These are phyloP conservation scores for Alcis repandata DNA, from an alignment of 2,888 invertebrate species.

Conservation along the genomic window DNA sequence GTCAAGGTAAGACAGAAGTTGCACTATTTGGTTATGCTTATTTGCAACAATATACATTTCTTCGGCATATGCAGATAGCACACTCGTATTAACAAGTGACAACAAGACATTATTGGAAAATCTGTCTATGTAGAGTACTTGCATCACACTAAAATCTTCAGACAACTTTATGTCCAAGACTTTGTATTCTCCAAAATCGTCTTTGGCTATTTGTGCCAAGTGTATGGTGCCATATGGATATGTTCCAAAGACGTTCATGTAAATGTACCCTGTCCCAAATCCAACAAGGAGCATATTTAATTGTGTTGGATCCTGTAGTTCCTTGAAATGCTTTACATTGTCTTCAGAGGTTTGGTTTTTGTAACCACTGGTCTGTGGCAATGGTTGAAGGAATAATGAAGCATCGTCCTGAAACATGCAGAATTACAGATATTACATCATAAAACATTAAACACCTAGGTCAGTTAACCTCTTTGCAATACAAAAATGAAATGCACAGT, in stretches of 20 bases:
- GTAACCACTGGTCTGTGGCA: slow-evolving; percentile 85
- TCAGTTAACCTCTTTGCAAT: too few species aligned
- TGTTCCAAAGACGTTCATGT: slow-evolving; percentile 94
- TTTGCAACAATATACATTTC: slow-evolving; percentile 91
- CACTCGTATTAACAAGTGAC: slow-evolving; percentile 85
- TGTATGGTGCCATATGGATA: slow-evolving; percentile 92
- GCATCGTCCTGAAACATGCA: slow-evolving; percentile 73
- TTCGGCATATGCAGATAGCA: slow-evolving; percentile 88
- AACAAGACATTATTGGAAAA: slow-evolving; percentile 77
- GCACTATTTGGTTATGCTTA: slow-evolving; percentile 91
- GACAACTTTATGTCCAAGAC: slow-evolving; percentile 89
- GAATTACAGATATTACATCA: too few species aligned
- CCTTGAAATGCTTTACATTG: slow-evolving; percentile 86
- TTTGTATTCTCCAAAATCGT: slow-evolving; percentile 86
- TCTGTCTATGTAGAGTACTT: slow-evolving; percentile 87
- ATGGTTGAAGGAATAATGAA: slow-evolving; percentile 85
- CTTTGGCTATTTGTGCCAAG: slow-evolving; percentile 85
- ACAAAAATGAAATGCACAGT: too few species aligned
- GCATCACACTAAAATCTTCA: slow-evolving; percentile 90
- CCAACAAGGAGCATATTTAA: slow-evolving; percentile 93
- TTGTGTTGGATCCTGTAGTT: slow-evolving; percentile 86
- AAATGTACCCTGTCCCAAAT: slow-evolving; percentile 90
- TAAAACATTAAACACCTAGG: too few species aligned
- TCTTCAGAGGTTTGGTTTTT: slow-evolving; percentile 85
- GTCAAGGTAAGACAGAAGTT: slow-evolving; percentile 90